phyloP scores from a whole-genome alignment of 2,113 vertebrate species.

The Tetrao urogallus region DNA sequence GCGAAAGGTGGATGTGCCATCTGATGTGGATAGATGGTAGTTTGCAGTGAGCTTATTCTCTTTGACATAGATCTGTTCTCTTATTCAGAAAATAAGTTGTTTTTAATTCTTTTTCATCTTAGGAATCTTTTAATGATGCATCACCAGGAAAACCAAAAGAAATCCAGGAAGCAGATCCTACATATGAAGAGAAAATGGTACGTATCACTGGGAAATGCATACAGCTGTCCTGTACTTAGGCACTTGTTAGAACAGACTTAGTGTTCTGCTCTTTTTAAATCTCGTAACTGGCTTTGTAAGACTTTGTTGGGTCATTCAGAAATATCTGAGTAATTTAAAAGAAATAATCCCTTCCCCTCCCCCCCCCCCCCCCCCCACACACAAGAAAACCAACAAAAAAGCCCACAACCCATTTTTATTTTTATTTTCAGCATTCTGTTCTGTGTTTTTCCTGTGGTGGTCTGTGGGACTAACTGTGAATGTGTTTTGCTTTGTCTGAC shows the following conservation, averaged over 20 bases:
- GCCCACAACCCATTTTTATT: background rate
- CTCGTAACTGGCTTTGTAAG: background rate
- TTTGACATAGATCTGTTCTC: background rate
- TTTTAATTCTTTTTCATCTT: conserved; percentile 53
- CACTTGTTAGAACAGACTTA: background rate
- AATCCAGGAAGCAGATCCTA: conserved; percentile 83
- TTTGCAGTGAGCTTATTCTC: background rate
- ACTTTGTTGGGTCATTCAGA: background rate
- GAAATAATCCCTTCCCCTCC: background rate
- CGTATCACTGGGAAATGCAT: background rate
- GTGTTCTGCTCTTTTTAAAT: background rate
- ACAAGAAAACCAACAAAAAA: accelerated
- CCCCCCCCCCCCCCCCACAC: no score
- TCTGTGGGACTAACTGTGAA: background rate
- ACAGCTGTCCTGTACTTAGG: background rate
- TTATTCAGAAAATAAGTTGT: background rate
- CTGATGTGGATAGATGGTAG: background rate
- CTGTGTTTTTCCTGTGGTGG: background rate
- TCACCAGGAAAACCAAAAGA: conserved; percentile 85
- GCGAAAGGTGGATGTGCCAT: background rate
- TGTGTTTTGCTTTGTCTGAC: background rate
- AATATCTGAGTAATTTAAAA: background rate
- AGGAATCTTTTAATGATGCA: conserved; percentile 84
- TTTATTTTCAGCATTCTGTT: background rate
- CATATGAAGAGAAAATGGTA: conserved; percentile 99